Base-by-base conservation (phyloP, 2,888 invertebrate genomes). In the Cryptocheilus praepositus region DNA sequence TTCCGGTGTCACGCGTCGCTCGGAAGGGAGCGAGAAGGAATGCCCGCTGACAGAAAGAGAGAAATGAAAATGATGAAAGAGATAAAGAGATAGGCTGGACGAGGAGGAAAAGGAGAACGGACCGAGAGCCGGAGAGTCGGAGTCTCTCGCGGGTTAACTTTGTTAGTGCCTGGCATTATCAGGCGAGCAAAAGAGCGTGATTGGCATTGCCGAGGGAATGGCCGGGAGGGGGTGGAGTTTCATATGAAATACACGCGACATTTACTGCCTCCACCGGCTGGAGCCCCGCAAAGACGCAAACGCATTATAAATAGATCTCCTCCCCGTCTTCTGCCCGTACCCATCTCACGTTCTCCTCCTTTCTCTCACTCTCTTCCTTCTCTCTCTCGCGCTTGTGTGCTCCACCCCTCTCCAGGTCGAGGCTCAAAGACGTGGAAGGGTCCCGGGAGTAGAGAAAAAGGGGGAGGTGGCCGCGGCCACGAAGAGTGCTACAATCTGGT, bases 241-340 rank as follows among this genome's bases (percentile, higher is more conserved):
- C 85, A 77, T 86, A 87, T 88, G 87, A 88, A 88, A 88, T 88
- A 88, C 88, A 88, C 86, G 84, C 86, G 88, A 88, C 88, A 82
- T 88, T 88, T 88, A 87, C 86, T 85, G 84, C 87, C 84, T 83
- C 68, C 69, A 85, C 85, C 86, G 86, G 86, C 85, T 83, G 81
- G 83, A 77, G 81, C 78, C 79, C 84, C 78, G 83, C 81, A 82
- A 81, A 86, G 84, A 84, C 82, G 84, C 84, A 80, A 83, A 84
- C 83, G 79, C 71, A 86, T 85, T 86, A 88, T 87, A 87, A 87
- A 88, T 87, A 87, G 87, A 86, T 84, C 82, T 80, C 66, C 75
- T 64, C 72, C 67, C 77, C 52, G 70, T 67, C 64, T 66, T 60
- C 61, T 36, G 60, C 56, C 62, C 64, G 53, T 59, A 44, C 44